These are phyloP conservation scores for Conus ventricosus DNA, from an alignment of 1,140 invertebrate species.

Conservation along the genomic window DNA sequence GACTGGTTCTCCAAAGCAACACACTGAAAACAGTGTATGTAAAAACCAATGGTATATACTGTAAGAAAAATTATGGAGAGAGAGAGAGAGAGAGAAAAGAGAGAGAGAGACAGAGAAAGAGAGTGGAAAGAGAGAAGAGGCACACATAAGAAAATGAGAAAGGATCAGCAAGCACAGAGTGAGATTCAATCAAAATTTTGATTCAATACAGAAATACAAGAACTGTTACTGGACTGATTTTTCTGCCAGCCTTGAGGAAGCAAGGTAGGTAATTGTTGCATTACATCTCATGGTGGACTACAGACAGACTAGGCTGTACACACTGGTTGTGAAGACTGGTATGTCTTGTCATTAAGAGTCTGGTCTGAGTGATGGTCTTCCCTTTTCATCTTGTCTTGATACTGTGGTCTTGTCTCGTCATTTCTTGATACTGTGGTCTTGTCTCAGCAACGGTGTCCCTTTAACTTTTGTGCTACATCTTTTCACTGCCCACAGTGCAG, in stretches of 20 bases:
- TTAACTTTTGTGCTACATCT: background rate
- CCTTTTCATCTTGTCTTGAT: background rate
- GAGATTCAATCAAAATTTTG: background rate
- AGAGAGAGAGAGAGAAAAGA: background rate
- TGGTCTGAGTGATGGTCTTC: background rate
- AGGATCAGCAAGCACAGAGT: background rate
- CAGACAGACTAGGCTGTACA: background rate
- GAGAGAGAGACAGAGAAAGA: slow-evolving; percentile 28
- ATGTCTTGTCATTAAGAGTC: background rate
- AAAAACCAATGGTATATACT: background rate
- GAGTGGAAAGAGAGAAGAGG: slow-evolving; percentile 9
- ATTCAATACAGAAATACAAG: background rate
- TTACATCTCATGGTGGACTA: background rate
- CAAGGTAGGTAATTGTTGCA: background rate
- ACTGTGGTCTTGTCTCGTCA: background rate
- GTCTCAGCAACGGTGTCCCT: background rate
- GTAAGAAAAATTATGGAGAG: background rate
- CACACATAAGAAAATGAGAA: slow-evolving; percentile 1
- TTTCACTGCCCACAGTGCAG: background rate
- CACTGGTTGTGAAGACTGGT: background rate
- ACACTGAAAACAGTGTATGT: slow-evolving; percentile 20
- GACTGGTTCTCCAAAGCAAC: background rate
- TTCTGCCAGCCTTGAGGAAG: slow-evolving; percentile 15
- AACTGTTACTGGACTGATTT: slow-evolving; percentile 5
- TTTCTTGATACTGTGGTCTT: too few species aligned